Evolutionary conservation across 2,888 invertebrate species (phyloP).

Genomic region (Orthosia gracilis): DNA sequence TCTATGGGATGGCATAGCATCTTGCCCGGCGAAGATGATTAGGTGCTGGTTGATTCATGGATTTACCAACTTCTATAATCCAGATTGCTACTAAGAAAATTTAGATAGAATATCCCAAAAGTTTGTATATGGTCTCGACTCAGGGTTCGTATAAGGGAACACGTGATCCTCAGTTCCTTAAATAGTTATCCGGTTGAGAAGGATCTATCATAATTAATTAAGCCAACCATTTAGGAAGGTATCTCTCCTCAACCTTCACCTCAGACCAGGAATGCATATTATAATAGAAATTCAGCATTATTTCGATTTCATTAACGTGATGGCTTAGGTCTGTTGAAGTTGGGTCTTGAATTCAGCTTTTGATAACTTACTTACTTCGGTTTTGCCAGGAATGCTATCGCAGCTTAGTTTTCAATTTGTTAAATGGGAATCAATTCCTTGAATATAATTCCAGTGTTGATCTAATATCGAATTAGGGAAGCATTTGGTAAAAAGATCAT

Average conservation of each 20-base stretch:
- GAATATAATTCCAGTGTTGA: slow-evolving; percentile 16
- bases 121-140: too few relatives aligned
- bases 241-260: background rate
- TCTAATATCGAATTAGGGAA: background rate
- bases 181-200: background rate
- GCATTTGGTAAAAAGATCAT: background rate
- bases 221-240: background rate
- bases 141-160: too few relatives aligned
- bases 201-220: background rate
- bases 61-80: too few relatives aligned
- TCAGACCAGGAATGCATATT: background rate
- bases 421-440: slow-evolving; percentile 13
- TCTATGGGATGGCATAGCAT: too few relatives aligned
- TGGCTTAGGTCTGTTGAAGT: slow-evolving; percentile 11
- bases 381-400: too few relatives aligned
- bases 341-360: slow-evolving; percentile 6
- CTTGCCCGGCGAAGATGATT: too few relatives aligned
- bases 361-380: slow-evolving; percentile 2
- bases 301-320: slow-evolving; percentile 29
- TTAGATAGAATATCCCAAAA: too few relatives aligned
- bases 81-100: too few relatives aligned
- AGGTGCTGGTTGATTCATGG: too few relatives aligned
- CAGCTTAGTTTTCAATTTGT: slow-evolving; percentile 22
- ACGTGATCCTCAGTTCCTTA: too few relatives aligned
- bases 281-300: background rate